Conservation (phyloP, 1,140 invertebrate genomes). For the Andricus grossulariae region DNA sequence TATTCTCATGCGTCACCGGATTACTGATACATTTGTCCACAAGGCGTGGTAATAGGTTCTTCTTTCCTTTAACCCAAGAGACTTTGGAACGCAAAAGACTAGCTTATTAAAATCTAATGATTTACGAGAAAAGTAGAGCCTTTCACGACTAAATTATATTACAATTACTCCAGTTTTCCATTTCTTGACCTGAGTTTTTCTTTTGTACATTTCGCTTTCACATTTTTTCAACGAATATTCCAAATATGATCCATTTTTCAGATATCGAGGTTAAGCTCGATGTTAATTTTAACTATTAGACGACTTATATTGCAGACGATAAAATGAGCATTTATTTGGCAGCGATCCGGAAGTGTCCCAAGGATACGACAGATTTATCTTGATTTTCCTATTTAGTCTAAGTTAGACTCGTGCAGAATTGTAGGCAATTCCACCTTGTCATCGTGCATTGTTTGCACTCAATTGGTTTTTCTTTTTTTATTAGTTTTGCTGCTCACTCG, state of each 20-base stretch:
- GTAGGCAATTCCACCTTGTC: constrained; percentile 3
- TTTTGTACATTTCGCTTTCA: background rate
- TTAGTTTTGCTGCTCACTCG: background rate
- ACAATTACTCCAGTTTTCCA: background rate
- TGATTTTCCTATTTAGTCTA: constrained; percentile 18
- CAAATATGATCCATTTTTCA: background rate
- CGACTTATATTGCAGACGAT: constrained; percentile 13
- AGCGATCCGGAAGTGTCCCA: constrained; percentile 8
- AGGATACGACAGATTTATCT: constrained; percentile 24
- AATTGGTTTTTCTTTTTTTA: background rate
- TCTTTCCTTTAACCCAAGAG: background rate
- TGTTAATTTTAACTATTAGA: constrained; percentile 10
- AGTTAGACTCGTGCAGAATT: constrained; percentile 10
- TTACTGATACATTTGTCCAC: constrained; percentile 17
- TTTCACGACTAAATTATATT: no score
- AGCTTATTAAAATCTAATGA: background rate
- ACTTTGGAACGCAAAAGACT: background rate
- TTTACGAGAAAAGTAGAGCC: no score
- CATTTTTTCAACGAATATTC: background rate
- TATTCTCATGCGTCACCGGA: constrained; percentile 19
- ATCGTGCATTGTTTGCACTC: background rate
- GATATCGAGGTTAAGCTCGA: background rate
- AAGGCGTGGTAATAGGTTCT: constrained; percentile 1
- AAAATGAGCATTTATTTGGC: constrained; percentile 27
- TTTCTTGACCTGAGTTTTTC: background rate